Percentiles rank a stretch among this genome's conserved stretches.
Evolutionary conservation across 2,113 vertebrate species (phyloP).

Genomic region (Callocephalon fimbriatum): DNA sequence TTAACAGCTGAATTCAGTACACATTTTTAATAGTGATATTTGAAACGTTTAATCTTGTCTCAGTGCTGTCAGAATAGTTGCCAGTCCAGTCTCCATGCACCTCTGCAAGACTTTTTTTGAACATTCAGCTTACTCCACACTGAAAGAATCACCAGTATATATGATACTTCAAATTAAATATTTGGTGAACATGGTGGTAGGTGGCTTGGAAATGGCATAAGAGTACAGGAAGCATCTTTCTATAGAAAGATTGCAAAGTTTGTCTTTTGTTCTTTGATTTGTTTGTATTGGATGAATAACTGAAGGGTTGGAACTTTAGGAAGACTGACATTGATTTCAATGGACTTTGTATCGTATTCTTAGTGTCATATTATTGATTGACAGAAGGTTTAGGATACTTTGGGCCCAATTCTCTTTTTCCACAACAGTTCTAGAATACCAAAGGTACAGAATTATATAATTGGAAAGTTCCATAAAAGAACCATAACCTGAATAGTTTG

Average conservation of each 20-base stretch:
- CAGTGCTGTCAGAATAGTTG: neutral
- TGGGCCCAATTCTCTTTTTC: neutral
- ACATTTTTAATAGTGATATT: neutral
- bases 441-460: neutral
- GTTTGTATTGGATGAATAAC: neutral
- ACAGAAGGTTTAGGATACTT: neutral
- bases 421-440: neutral
- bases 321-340: neutral
- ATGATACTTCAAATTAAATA: neutral
- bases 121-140: neutral
- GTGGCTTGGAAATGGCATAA: neutral
- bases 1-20: neutral
- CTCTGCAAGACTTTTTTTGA: neutral
- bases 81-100: neutral
- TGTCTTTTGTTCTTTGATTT: neutral
- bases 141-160: neutral
- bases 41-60: slow-evolving; percentile 9
- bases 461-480: neutral
- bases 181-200: neutral
- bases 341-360: neutral
- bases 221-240: neutral
- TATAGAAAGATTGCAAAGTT: neutral
- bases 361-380: neutral
- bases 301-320: neutral
- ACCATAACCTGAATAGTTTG: neutral